phyloP scores from a whole-genome alignment of 1,140 invertebrate genomes.

The Paraescarpia echinospica region DNA sequence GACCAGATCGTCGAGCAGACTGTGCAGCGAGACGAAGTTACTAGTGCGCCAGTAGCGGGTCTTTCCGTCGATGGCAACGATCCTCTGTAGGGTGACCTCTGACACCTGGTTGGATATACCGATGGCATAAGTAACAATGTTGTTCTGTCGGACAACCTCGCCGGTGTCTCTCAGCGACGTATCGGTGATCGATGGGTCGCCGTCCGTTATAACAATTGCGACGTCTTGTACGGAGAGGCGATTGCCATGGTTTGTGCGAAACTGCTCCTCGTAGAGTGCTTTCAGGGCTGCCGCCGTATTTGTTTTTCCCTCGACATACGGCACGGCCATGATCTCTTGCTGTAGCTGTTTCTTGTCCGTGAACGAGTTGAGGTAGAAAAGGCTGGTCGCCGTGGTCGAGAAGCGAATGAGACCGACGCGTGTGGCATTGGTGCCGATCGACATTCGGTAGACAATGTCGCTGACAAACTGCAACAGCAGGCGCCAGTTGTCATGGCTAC shows the following conservation, averaged over 20 bases:
- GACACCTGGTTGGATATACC: neutral
- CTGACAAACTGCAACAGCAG: constrained; percentile 22
- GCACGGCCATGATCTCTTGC: constrained; percentile 12
- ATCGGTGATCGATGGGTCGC: constrained; percentile 25
- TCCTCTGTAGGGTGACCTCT: neutral
- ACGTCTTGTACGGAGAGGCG: constrained; percentile 29
- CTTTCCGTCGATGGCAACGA: neutral
- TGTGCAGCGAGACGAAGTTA: neutral
- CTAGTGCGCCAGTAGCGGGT: neutral
- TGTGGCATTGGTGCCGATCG: constrained; percentile 10
- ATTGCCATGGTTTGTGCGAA: constrained; percentile 6
- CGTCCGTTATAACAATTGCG: constrained; percentile 39
- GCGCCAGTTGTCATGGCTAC: constrained; percentile 25
- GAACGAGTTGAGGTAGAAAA: constrained; percentile 19
- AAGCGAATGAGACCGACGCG: constrained; percentile 23
- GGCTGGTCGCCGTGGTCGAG: constrained; percentile 3
- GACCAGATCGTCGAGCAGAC: neutral
- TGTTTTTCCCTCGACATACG: neutral
- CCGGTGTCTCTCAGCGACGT: neutral
- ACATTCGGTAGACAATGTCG: constrained; percentile 19
- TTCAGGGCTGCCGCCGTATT: neutral
- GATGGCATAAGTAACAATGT: constrained; percentile 12
- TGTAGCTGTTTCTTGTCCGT: constrained; percentile 3
- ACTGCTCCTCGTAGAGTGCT: neutral
- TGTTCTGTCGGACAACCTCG: neutral